Base-by-base conservation (phyloP, 37 sponge, comb jelly and placozoan genomes). In the Beroe ovata region DNA sequence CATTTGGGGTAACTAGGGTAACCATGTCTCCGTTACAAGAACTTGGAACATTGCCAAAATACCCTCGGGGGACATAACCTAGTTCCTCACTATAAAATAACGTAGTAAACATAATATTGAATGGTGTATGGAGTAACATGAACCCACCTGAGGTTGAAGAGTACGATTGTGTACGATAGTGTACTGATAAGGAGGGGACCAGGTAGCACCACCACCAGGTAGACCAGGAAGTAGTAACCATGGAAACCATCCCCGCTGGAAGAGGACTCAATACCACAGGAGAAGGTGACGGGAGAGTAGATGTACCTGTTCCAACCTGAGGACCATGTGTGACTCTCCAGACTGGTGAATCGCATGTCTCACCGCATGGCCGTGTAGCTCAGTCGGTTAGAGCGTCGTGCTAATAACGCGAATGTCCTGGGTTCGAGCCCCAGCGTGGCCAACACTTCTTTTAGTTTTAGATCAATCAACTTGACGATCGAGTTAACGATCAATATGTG, bases 161-260 rank as follows among this genome's bases (percentile, higher is more conserved):
- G 84, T 3, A 77, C 33, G 84, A 42, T 42, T 42, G 84, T n/a
- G 84, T 77, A 77, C 4, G 38, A 21, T 1, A 39, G 25, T 3
- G 54, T 77, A 20, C 54, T 42, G 42, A 77, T 77, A 0, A 77
- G 35, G 22, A 77, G 84, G 3, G 84, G 84, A 23, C 47, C 84
- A 39, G 84, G 84, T 25, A 77, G 26, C 28, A 77, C 84, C 54
- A 77, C 42, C 28, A 36, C n/a, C 26, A 77, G 42, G 84, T 77
- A 77, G 6, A 77, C 84, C 54, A 77, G 42, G 84, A 77, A 77
- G 84, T 77, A 77, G 47, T 77, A 77, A 35, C 54, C n/a, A 36
- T 77, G 84, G 18, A 36, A 20, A 21, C 84, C 84, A n/a, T 8
- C 22, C 28, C 1, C 0, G 28, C n/a, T 77, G n/a, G n/a, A n/a